Percentiles rank a stretch among this genome's conserved stretches.
These are phyloP conservation scores for Ploceus nigricollis DNA, from an alignment of 2,113 vertebrate species.

Conservation along the genomic window DNA sequence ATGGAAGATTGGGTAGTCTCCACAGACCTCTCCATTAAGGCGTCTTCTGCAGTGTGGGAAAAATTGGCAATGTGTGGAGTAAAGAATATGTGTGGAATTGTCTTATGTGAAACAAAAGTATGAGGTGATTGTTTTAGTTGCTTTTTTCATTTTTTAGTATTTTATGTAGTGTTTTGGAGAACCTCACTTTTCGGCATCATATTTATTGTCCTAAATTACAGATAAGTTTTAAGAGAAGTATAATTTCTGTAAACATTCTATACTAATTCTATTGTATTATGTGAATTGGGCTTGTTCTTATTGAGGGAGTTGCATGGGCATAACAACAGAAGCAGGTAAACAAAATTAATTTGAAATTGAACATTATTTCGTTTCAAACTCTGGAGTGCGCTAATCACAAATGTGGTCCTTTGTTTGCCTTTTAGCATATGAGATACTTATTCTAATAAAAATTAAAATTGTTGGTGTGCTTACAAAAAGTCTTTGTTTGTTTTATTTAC, in stretches of 20 bases:
- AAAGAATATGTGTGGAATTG: not conserved
- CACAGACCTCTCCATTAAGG: not conserved
- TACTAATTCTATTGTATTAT: not conserved
- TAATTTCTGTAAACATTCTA: not conserved
- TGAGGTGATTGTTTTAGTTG: not conserved
- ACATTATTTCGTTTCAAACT: not conserved
- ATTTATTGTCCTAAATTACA: not conserved
- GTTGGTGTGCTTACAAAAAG: not conserved
- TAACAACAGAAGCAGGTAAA: not conserved
- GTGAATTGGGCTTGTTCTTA: not conserved
- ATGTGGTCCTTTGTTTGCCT: not conserved
- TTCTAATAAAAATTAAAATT: not conserved
- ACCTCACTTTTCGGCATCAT: not conserved
- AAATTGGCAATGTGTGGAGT: not conserved
- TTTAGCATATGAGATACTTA: not conserved
- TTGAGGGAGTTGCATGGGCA: not conserved
- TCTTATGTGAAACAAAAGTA: not conserved
- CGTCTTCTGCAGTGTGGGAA: not conserved
- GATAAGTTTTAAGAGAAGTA: not conserved
- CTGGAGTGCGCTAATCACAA: not conserved
- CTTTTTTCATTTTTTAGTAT: not conserved
- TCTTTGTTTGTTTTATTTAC: constrained; percentile 5
- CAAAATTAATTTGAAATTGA: not conserved
- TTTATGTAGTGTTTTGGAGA: not conserved
- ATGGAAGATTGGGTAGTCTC: not conserved